Base-by-base conservation (phyloP, 2,113 vertebrate genomes). In the Rhea americana region DNA sequence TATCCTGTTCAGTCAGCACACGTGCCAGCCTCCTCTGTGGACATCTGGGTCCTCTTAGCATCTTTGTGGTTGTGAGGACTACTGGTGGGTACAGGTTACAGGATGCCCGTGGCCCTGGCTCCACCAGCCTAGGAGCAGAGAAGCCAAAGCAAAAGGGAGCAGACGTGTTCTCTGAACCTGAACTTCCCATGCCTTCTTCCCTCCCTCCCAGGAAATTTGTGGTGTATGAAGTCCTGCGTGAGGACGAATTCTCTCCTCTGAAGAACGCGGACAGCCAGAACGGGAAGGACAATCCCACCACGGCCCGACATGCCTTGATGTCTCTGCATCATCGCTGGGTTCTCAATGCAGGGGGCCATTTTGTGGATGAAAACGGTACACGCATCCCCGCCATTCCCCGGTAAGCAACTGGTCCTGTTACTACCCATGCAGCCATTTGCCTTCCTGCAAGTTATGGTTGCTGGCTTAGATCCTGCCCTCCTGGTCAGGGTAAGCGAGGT, bases 241-340 rank as follows among this genome's bases (percentile, higher is more conserved):
- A 99, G 95, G 99, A 99, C 1, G 99, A 99, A 93, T 99, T 99
- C 93, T 99, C 99, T 32, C 99, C 99, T 0, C 96, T 99, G 70
- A 99, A 99, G 98, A 99, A 99, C 0, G 99, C 99, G 0, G 99
- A 99, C 97, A 98, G 98, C 92, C 99, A 99, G 96, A 98, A 99
- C 0, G 99, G 98, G 55, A 99, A 99, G 93, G 99, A 99, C 98
- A 99, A 99, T 45, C 99, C 99, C 74, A 99, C 98, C n/a, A 99
- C 99, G 1, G 98, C 99, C 5, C 97, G 98, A 37, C 99, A 99
- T 0, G 98, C 99, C 26, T 94, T 99, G 85, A 98, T 99, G 98
- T 99, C 99, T 11, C 97, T 99, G n/a, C 99, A 99, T 81, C 99
- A 99, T 92, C 98, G 99, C 96, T 99, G 99, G 99, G 98, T 99